phyloP scores from a whole-genome alignment of 1,140 invertebrate species.

The Bombus cullumanus region DNA sequence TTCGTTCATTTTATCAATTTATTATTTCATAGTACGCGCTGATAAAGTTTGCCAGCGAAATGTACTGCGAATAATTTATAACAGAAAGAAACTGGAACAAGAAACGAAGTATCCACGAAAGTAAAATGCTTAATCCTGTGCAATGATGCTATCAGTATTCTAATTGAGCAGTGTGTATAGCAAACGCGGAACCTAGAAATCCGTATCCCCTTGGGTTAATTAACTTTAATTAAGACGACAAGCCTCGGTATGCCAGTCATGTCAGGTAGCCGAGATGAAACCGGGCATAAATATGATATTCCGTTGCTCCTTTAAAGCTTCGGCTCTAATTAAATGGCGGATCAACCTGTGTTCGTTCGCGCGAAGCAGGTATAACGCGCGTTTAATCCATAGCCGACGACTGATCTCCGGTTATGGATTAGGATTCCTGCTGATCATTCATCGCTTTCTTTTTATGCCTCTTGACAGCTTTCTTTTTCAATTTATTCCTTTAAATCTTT shows the following conservation, averaged over 20 bases:
- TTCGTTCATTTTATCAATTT: not conserved
- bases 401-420: constrained; percentile 63
- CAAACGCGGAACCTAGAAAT: not conserved
- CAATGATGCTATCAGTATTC: not conserved
- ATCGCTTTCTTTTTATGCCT: constrained; percentile 35
- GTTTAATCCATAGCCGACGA: constrained; percentile 59
- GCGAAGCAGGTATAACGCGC: constrained; percentile 54
- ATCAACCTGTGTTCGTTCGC: constrained; percentile 42
- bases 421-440: constrained; percentile 57
- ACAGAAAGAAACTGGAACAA: not conserved
- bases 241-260: constrained; percentile 34
- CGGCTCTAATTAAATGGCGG: constrained; percentile 44
- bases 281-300: constrained; percentile 52
- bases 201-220: constrained; percentile 46
- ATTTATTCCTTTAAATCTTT: not conserved
- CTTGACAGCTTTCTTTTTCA: constrained; percentile 30
- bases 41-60: not conserved
- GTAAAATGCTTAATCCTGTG: not conserved
- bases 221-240: constrained; percentile 57
- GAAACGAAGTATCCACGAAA: not conserved
- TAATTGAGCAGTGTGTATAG: constrained; percentile 2
- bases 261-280: constrained; percentile 45
- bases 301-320: constrained; percentile 54
- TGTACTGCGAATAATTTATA: not conserved
- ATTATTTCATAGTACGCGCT: not conserved